Percentiles rank a stretch among this genome's conserved stretches.
Evolutionary conservation across 2,888 invertebrate genomes (phyloP).

Genomic region (Invenusta paracnida): DNA sequence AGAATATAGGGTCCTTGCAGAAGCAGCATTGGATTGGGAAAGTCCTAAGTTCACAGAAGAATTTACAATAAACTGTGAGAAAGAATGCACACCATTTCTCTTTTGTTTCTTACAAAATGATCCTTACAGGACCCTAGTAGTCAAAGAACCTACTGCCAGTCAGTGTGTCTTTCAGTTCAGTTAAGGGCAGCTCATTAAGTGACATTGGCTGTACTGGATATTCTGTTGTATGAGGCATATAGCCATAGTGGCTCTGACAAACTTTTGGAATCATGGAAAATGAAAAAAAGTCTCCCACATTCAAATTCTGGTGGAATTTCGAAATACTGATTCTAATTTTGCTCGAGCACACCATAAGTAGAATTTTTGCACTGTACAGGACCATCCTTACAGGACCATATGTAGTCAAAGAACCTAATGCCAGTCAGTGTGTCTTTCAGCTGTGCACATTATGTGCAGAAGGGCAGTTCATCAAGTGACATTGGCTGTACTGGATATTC

Average conservation of each 20-base stretch:
- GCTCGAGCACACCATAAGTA: not conserved
- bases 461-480: not conserved
- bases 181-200: not conserved
- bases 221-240: not conserved
- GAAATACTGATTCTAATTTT: not conserved
- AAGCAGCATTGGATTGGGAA: too few relatives aligned
- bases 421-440: not conserved
- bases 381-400: too few relatives aligned
- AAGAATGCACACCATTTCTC: too few relatives aligned
- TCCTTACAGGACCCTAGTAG: too few relatives aligned
- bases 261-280: not conserved
- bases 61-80: too few relatives aligned
- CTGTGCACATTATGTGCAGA: not conserved
- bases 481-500: not conserved
- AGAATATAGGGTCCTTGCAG: too few relatives aligned
- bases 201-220: not conserved
- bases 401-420: too few relatives aligned
- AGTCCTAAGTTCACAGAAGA: too few relatives aligned
- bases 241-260: not conserved
- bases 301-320: not conserved
- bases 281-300: not conserved
- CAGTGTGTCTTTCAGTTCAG: not conserved
- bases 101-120: too few relatives aligned
- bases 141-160: too few relatives aligned
- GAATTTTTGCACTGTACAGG: too few relatives aligned